Evolutionary conservation across 2,888 invertebrate genomes (phyloP), one percentile per base, ranked within the genome.

Genomic region (Leptodirus hochenwartii): DNA sequence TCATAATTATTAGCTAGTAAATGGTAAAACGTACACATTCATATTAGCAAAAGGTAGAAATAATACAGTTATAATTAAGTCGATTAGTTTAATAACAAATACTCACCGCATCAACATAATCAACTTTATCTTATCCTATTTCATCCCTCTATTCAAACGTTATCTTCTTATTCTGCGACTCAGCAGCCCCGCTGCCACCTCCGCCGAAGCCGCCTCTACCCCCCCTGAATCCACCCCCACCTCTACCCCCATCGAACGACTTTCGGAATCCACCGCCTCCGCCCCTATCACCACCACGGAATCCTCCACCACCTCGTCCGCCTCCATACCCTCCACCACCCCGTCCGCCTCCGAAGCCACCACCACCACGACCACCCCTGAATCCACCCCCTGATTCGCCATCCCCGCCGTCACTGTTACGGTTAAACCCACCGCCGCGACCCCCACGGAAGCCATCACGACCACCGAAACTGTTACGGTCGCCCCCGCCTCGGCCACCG

Each of bases 221-320:
- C 32, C 34, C 38, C n/a, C 41, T 56, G 36, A 58, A 58, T 14
- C 57, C 59, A 13, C 47, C 43, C 4, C 57, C 58, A 29, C 58
- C 46, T 37, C 56, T 55, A 2, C 60, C 58, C 14, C 60, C 59
- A 55, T 24, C 34, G 24, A 41, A 42, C 24, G 26, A 6, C 8
- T 11, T 11, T 6, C 25, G n/a, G 8, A 39, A 39, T 17, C 42
- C 38, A 5, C 42, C 35, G 16, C 42, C 36, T 15, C 45, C 39
- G 15, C 42, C 41, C 20, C 45, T 45, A 15, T 42, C 43, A n/a
- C 41, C 43, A 38, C 30, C 47, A 40, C 10, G 54, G 42, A 6
- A 50, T 47, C 59, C 47, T 12, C 56, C 48, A 33, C 53, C 50
- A 14, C 55, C 54, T 15, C 43, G 46, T 14, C 43, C 39, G 14